Percentiles rank a stretch among this genome's conserved stretches.
These are phyloP conservation scores for Hylaeus anthracinus DNA, from an alignment of 1,140 invertebrate genomes.

Conservation along the genomic window DNA sequence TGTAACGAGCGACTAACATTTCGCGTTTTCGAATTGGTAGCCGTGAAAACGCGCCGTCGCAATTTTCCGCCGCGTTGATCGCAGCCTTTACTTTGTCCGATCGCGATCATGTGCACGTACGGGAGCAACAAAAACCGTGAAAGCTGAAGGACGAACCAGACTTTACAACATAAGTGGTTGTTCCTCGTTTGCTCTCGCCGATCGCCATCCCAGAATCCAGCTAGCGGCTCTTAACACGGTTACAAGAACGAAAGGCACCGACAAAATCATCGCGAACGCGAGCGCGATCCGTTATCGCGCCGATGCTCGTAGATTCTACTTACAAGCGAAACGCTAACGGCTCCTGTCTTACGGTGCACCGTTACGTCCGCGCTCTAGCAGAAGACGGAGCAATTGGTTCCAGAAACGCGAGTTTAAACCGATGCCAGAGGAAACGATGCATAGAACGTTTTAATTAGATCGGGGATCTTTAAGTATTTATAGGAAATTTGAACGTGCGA, in stretches of 20 bases:
- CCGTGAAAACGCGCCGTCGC: neutral
- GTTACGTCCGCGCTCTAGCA: slow-evolving; percentile 24
- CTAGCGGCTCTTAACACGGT: slow-evolving; percentile 26
- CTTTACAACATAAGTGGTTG: neutral
- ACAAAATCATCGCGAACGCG: slow-evolving; percentile 24
- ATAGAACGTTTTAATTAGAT: neutral
- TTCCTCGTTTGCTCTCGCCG: neutral
- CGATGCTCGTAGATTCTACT: slow-evolving; percentile 31
- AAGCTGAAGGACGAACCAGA: neutral
- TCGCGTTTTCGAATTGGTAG: neutral
- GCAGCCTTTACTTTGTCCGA: neutral
- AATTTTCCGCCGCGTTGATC: slow-evolving; percentile 10
- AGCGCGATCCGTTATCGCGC: slow-evolving; percentile 25
- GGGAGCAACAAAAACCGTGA: neutral
- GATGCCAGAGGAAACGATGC: neutral
- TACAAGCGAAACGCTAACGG: slow-evolving; percentile 40
- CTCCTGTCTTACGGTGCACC: slow-evolving; percentile 40
- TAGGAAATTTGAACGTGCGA: too few relatives aligned
- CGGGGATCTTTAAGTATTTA: too few relatives aligned
- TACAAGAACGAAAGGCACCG: slow-evolving; percentile 17
- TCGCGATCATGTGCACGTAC: neutral
- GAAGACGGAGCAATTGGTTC: neutral
- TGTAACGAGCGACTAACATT: neutral
- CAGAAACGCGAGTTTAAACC: neutral
- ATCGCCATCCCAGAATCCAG: slow-evolving; percentile 3